phyloP scores from a whole-genome alignment of 2,113 vertebrate genomes.

The Perccottus glenii region DNA sequence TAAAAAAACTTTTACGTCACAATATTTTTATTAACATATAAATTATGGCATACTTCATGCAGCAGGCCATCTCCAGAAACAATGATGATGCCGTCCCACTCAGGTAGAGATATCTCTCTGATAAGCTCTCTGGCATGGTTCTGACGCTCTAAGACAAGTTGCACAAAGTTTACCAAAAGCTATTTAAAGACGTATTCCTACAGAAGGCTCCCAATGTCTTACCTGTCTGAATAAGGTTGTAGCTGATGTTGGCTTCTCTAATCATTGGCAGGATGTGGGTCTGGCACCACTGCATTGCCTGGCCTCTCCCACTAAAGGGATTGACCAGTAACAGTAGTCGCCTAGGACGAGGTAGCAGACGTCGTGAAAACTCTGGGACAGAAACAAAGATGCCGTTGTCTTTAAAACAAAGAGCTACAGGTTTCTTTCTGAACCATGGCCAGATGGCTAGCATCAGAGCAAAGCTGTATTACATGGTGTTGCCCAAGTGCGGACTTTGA shows the following conservation, averaged over 20 bases:
- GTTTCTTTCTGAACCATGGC: slow-evolving; percentile 16
- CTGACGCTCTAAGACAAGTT: slow-evolving; percentile 80
- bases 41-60: slow-evolving; percentile 79
- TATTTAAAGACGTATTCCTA: neutral
- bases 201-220: neutral
- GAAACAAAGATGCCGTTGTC: slow-evolving; percentile 9
- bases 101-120: slow-evolving; percentile 81
- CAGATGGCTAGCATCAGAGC: slow-evolving; percentile 12
- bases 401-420: slow-evolving; percentile 15
- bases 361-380: slow-evolving; percentile 81
- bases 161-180: neutral
- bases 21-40: neutral
- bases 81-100: slow-evolving; percentile 90
- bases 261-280: slow-evolving; percentile 90
- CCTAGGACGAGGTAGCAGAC: slow-evolving; percentile 83
- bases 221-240: slow-evolving; percentile 94
- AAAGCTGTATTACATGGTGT: slow-evolving; percentile 30
- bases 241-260: slow-evolving; percentile 89
- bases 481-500: slow-evolving; percentile 39
- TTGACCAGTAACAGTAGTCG: slow-evolving; percentile 89
- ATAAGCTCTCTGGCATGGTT: slow-evolving; percentile 90
- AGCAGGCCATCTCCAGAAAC: slow-evolving; percentile 89
- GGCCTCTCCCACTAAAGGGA: slow-evolving; percentile 87
- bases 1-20: neutral
- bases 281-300: slow-evolving; percentile 89